Conservation (phyloP, 2,888 invertebrate species). For the Agonopterix heracliana region DNA sequence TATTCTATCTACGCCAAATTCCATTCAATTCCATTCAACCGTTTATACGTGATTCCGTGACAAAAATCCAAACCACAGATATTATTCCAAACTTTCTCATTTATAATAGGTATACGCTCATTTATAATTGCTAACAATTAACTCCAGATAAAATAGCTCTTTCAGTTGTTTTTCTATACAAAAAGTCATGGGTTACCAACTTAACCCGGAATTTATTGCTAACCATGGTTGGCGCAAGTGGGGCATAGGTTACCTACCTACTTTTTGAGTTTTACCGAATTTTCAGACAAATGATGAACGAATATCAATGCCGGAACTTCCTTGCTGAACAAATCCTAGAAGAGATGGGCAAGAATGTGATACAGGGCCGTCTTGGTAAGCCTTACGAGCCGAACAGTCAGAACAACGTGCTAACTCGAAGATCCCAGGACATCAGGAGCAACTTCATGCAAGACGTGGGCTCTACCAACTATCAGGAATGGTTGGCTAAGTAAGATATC, state of each 20-base stretch:
- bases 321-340: conserved; percentile 83
- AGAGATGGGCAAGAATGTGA: conserved; percentile 70
- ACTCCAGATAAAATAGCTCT: not conserved
- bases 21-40: too few relatives aligned
- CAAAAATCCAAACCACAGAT: too few relatives aligned
- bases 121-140: too few relatives aligned
- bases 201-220: too few relatives aligned
- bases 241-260: not conserved
- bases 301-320: conserved; percentile 84
- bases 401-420: conserved; percentile 23
- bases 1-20: too few relatives aligned
- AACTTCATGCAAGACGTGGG: conserved; percentile 80
- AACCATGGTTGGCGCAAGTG: too few relatives aligned
- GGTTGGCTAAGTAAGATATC: conserved; percentile 80
- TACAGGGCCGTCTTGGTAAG: conserved; percentile 53
- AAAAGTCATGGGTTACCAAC: too few relatives aligned
- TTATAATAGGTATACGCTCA: too few relatives aligned
- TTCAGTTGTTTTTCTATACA: too few relatives aligned
- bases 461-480: conserved; percentile 83
- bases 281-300: conserved; percentile 84
- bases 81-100: too few relatives aligned
- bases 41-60: too few relatives aligned
- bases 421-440: conserved; percentile 51
- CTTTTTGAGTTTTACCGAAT: conserved; percentile 1
- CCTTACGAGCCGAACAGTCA: conserved; percentile 27